phyloP scores from a whole-genome alignment of 1,140 invertebrate genomes.

The Euschistus heros region DNA sequence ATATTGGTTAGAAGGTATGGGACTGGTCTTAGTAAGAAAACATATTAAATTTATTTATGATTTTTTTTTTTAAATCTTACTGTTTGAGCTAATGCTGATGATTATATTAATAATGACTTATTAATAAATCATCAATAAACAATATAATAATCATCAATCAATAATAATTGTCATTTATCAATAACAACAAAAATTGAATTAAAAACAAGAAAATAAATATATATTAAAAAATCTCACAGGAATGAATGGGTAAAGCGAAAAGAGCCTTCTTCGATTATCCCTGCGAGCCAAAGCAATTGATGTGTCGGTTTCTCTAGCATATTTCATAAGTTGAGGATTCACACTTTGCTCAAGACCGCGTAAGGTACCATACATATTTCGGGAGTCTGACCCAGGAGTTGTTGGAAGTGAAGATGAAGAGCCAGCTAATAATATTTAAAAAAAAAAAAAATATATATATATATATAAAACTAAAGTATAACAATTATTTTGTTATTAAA shows the following conservation, averaged over 20 bases:
- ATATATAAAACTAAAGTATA: not conserved
- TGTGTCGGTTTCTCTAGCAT: slow-evolving; percentile 77
- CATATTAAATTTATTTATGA: too few relatives aligned
- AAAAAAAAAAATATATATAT: not conserved
- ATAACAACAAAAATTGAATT: too few relatives aligned
- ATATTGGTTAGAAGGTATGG: too few relatives aligned
- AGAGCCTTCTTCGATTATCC: slow-evolving; percentile 61
- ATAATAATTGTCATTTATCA: too few relatives aligned
- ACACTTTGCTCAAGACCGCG: slow-evolving; percentile 80
- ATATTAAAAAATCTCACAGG: slow-evolving; percentile 39
- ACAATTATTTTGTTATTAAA: too few relatives aligned
- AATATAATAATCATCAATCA: too few relatives aligned
- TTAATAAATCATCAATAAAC: too few relatives aligned
- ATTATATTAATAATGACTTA: too few relatives aligned
- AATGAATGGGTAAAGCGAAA: slow-evolving; percentile 52
- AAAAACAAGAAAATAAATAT: too few relatives aligned
- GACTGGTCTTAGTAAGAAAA: too few relatives aligned
- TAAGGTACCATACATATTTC: slow-evolving; percentile 52
- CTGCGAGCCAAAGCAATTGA: slow-evolving; percentile 67
- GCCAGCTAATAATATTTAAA: slow-evolving; percentile 8
- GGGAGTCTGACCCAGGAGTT: slow-evolving; percentile 32
- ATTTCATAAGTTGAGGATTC: slow-evolving; percentile 81
- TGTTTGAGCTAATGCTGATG: too few relatives aligned
- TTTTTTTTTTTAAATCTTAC: too few relatives aligned
- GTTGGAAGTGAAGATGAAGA: slow-evolving; percentile 42